Evolutionary conservation across 2,888 invertebrate species (phyloP), one percentile per base, ranked within the genome.

Genomic region (Epinotia ramella): DNA sequence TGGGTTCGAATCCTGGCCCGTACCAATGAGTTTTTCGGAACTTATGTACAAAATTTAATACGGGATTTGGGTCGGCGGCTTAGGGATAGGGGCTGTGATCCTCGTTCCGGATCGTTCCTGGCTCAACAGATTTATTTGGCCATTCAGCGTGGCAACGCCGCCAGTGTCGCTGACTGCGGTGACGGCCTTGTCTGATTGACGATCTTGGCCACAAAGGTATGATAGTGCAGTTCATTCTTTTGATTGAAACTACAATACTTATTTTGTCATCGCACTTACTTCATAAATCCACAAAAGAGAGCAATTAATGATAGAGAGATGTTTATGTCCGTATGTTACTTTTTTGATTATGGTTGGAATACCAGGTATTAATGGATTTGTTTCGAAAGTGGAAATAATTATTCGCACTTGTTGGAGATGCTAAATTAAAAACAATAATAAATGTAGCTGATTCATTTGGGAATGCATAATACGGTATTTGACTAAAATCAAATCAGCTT

Each of bases 381-480:
- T 6, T n/a, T n/a, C n/a, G 5, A 53, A 4, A n/a, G 16, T 53
- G n/a, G 12, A 16, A 33, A 13, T 33, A 1, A n/a, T 4, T 33
- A 66, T 53, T 18, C 28, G 44, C 57, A 57, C 68, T 44, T 68
- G 68, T 68, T 68, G 40, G 40, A 68, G 16, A 68, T 3, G 24
- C 68, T 59, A 40, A 49, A 66, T 65, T 49, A 66, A 12, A 20
- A 2, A 20, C 5, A 16, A n/a, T n/a, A 53, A n/a, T 53, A n/a
- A 33, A 53, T 56, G 28, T 53, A 66, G 33, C 49, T 7, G 28
- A 9, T 33, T 62, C 24, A 20, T 46, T 63, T 33, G 7, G 33
- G 53, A 49, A 70, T n/a, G 44, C 18, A 64, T 74, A 33, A 33
- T n/a, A n/a, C n/a, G n/a, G n/a, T n/a, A n/a, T n/a, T n/a, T n/a